Base-by-base conservation (phyloP, 1,140 invertebrate genomes). In the Ceratitis capitata region DNA sequence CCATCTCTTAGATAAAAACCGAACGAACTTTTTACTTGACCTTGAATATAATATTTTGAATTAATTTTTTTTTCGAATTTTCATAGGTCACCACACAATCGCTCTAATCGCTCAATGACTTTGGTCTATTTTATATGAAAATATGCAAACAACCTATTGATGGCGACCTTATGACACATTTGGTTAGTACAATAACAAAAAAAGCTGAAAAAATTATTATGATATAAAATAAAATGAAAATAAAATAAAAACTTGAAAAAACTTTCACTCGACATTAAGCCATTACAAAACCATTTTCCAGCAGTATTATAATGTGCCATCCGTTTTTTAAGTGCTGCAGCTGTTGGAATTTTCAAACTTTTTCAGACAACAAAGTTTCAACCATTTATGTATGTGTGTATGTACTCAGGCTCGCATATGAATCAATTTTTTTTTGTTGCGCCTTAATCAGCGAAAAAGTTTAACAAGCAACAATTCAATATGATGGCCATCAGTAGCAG, bases 381-480 rank as follows among this genome's bases (percentile, higher is more conserved):
- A 23, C 69, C n/a, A 42, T 78, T 78, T 78, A 64, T 64, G 19
- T 78, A 45, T 10, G 6, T 78, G n/a, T 78, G n/a, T 78, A 45
- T 2, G 0, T 3, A 78, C 14, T 64, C 29, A 23, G 23, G 10
- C 2, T 64, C 23, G n/a, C n/a, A n/a, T n/a, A n/a, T n/a, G n/a
- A n/a, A n/a, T n/a, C n/a, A n/a, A n/a, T 61, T 61, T 61, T 32
- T 61, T 23, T 61, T 61, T 61, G 23, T 26, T 29, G 12, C 6
- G 5, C 10, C 29, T 29, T 26, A 5, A 26, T 26, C 5, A 19
- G 10, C 4, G 12, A 3, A 61, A 61, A n/a, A 45, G 9, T 78
- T 78, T 78, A 78, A 78, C 32, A 78, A 7, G 69, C 69, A 78
- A 45, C 69, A 78, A 45, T 78, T 78, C 69, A 45, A 78, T 78